Conservation (phyloP, 2,797 vertebrate species). For the Phalanger gymnotis region DNA sequence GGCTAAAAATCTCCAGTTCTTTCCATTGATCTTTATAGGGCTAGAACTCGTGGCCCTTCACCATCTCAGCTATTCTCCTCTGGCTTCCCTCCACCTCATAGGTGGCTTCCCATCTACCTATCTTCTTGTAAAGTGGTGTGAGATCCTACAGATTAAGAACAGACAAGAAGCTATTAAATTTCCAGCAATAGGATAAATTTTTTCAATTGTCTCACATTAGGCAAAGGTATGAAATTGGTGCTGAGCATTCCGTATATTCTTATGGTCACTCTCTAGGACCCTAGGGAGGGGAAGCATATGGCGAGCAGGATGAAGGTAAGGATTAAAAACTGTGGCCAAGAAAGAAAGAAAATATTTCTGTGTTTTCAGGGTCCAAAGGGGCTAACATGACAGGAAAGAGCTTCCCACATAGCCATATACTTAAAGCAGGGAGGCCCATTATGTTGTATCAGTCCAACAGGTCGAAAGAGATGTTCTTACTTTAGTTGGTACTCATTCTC, state of each 20-base stretch:
- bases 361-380: not conserved
- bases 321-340: not conserved
- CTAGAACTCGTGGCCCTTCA: too few relatives aligned
- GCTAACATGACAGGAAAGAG: not conserved
- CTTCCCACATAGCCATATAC: not conserved
- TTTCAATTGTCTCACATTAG: not conserved
- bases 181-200: not conserved
- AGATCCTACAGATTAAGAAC: not conserved
- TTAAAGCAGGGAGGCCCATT: not conserved
- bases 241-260: not conserved
- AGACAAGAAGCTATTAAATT: not conserved
- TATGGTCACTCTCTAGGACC: not conserved
- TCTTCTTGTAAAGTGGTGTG: not conserved
- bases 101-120: too few relatives aligned
- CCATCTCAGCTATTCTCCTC: not conserved
- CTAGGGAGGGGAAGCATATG: not conserved
- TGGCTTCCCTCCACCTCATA: not conserved
- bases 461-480: not conserved
- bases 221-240: not conserved
- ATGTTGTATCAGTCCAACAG: not conserved
- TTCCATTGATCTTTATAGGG: not conserved
- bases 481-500: not conserved
- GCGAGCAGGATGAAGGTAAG: not conserved
- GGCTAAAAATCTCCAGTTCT: not conserved
- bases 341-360: not conserved